A percentile compares a stretch with the other conserved stretches of the same genome.
phyloP scores from a whole-genome alignment of 2,888 invertebrate genomes.

The Liodrosophila aerea region DNA sequence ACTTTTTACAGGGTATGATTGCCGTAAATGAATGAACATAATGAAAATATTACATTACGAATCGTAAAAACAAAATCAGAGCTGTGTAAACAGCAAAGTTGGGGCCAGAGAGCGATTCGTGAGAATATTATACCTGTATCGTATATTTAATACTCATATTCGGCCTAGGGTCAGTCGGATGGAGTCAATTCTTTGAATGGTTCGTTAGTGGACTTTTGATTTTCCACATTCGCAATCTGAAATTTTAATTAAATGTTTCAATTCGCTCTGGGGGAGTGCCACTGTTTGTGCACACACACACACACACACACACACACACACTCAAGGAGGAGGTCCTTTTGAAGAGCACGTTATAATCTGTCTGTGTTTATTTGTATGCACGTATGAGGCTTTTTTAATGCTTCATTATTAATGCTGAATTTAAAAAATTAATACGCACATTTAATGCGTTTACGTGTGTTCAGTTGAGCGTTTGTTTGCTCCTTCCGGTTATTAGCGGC shows the following conservation, averaged over 20 bases:
- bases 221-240: constrained; percentile 47
- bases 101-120: not conserved
- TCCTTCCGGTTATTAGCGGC: constrained; percentile 51
- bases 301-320: not conserved
- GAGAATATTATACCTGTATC: too few species aligned
- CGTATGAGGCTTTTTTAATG: constrained; percentile 43
- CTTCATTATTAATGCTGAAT: constrained; percentile 49
- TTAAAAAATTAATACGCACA: constrained; percentile 23
- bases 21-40: constrained; percentile 1
- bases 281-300: not conserved
- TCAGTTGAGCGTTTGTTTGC: constrained; percentile 27
- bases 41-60: constrained; percentile 21
- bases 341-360: constrained; percentile 45
- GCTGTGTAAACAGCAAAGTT: constrained; percentile 31
- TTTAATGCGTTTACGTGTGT: constrained; percentile 36
- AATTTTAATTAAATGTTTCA: constrained; percentile 56
- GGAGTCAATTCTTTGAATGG: not conserved
- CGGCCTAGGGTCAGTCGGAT: constrained; percentile 9
- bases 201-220: constrained; percentile 39
- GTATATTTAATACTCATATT: too few species aligned
- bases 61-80: constrained; percentile 53
- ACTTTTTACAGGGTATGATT: constrained; percentile 12
- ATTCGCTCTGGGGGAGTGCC: constrained; percentile 12
- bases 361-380: constrained; percentile 19
- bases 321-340: constrained; percentile 27